These are phyloP conservation scores for Acestrorhynchus altus DNA, from an alignment of 2,797 vertebrate species.

Conservation along the genomic window DNA sequence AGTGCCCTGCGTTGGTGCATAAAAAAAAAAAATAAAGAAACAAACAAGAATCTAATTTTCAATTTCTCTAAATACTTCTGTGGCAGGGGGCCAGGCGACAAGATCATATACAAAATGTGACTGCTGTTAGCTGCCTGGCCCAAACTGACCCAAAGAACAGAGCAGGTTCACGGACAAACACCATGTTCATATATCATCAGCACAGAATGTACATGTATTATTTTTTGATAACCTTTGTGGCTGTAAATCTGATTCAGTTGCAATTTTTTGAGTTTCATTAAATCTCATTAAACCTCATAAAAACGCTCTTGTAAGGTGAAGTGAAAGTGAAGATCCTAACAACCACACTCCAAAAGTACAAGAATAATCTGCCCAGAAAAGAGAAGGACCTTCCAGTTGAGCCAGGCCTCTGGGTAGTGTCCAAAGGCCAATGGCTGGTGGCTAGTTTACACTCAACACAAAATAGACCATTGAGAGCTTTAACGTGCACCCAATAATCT, in stretches of 20 bases:
- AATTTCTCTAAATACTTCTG: constrained; percentile 23
- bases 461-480: no score
- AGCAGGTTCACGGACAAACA: not conserved
- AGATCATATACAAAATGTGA: not conserved
- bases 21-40: constrained; percentile 18
- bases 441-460: no score
- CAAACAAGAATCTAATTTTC: constrained; percentile 14
- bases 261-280: no score
- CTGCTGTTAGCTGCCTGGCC: not conserved
- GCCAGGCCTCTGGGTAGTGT: no score
- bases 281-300: no score
- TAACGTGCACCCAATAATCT: no score
- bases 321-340: no score
- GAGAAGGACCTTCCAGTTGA: no score
- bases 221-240: not conserved
- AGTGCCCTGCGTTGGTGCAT: constrained; percentile 5
- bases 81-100: constrained; percentile 12
- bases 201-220: not conserved
- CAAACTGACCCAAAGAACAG: not conserved
- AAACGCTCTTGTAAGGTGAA: no score
- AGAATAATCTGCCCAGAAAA: no score
- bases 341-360: no score
- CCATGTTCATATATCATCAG: not conserved
- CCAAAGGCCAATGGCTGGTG: no score
- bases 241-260: not conserved